Conservation (phyloP, 2,797 vertebrate genomes). For the Hoplostethus atlanticus region DNA sequence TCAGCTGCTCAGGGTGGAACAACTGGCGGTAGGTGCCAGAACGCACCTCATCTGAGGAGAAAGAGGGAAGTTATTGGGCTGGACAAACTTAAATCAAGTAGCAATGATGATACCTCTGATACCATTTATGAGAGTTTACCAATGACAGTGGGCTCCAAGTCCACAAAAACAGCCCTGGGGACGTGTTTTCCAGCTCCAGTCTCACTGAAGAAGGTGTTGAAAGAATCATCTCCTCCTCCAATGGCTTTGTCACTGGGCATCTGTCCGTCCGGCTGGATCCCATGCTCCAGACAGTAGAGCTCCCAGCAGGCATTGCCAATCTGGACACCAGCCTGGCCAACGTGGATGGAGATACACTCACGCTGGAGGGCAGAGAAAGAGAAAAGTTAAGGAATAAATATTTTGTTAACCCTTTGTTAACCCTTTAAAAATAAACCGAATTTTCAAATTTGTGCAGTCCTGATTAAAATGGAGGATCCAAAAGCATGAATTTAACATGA, state of each 20-base stretch:
- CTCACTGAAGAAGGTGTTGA: slow-evolving; percentile 80
- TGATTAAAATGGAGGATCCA: too few species aligned
- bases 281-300: slow-evolving; percentile 74
- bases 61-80: slow-evolving; percentile 6
- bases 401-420: too few species aligned
- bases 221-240: slow-evolving; percentile 73
- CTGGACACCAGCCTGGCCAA: slow-evolving; percentile 76
- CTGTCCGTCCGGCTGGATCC: slow-evolving; percentile 76
- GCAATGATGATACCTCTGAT: too few species aligned
- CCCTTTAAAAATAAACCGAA: too few species aligned
- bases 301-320: slow-evolving; percentile 79
- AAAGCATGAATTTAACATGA: too few species aligned
- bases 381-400: too few species aligned
- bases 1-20: slow-evolving; percentile 79
- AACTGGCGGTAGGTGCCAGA: slow-evolving; percentile 76
- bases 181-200: slow-evolving; percentile 74
- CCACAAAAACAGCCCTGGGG: slow-evolving; percentile 74
- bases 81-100: background rate
- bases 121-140: slow-evolving; percentile 46
- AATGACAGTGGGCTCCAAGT: slow-evolving; percentile 76
- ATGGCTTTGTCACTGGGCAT: slow-evolving; percentile 76
- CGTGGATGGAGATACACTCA: slow-evolving; percentile 72
- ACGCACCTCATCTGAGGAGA: slow-evolving; percentile 70
- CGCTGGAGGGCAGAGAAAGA: slow-evolving; percentile 36
- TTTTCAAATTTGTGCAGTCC: too few species aligned